Evolutionary conservation across 2,113 vertebrate species (phyloP).

Genomic region (Naja naja): DNA sequence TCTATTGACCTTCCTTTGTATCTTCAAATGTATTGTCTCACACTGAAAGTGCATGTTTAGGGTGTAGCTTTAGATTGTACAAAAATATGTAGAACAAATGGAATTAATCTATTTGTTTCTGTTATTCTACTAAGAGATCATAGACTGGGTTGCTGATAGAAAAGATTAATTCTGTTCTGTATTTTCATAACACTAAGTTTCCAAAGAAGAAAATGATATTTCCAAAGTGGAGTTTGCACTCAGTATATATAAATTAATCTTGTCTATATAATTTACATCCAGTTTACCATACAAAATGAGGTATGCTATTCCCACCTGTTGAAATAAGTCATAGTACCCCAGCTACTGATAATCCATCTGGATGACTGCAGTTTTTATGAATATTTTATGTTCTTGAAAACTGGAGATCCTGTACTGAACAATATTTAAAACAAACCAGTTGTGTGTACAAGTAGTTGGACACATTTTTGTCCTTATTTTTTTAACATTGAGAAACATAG

Average conservation of each 20-base stretch:
- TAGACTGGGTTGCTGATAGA: background rate
- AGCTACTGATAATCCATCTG: background rate
- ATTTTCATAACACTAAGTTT: background rate
- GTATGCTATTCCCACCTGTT: background rate
- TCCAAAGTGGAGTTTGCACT: background rate
- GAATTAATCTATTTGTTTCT: background rate
- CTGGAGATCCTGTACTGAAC: background rate
- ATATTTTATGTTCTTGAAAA: slow-evolving; percentile 1
- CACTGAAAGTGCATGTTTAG: background rate
- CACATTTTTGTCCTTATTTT: slow-evolving; percentile 21
- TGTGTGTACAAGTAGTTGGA: background rate
- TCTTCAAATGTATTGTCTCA: accelerated
- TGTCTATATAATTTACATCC: background rate
- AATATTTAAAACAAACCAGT: background rate
- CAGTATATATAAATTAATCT: background rate
- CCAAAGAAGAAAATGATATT: slow-evolving; percentile 9
- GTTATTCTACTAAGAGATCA: background rate
- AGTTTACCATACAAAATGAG: background rate
- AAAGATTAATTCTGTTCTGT: accelerated
- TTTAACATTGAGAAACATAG: background rate
- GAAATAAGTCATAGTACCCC: background rate
- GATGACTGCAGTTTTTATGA: background rate
- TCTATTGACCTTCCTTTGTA: background rate
- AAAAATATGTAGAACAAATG: background rate
- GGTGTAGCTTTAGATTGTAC: background rate